Evolutionary conservation across 2,888 invertebrate species (phyloP), one percentile per base, ranked within the genome.

Genomic region (Lissonota sp.): DNA sequence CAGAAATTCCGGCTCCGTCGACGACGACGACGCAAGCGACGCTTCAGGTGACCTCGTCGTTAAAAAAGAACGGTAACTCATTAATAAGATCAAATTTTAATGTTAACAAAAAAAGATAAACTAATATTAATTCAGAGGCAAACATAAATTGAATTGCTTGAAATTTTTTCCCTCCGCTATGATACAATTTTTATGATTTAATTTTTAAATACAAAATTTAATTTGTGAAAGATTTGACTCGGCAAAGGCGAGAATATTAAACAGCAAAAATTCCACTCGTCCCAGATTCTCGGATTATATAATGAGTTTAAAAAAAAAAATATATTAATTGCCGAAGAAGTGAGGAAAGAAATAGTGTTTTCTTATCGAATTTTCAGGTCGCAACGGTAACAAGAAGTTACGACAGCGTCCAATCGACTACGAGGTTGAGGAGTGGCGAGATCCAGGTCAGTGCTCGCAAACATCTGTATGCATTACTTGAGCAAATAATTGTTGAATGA

Each of bases 1-100:
- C 94, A 97, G 97, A 97, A 95, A 97, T 97, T 93, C 96, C 97
- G 58, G 96, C 97, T 37, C 97, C 97, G 46, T 97, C 97, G 42
- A 97, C 97, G 82, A 95, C 97, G 78, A 95, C 96, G 46, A 94
- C 94, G 81, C 94, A 94, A 44, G 93, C 93, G 62, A 93, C 94
- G 58, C 93, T 93, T 89, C 94, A 94, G 88, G 93, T 94, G 42
- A 94, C 95, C 73, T 93, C 94, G 85, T 93, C 94, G 60, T 93
- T 94, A 83, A 95, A 93, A 91, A 96, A 95, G 93, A 95, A 95
- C 94, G 95, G 95, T 95, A 94, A 92, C 88, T 70, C 60, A 42
- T 12, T 4, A n/a, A n/a, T n/a, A n/a, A n/a, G n/a, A n/a, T n/a
- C n/a, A n/a, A n/a, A n/a, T n/a, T n/a, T n/a, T n/a, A n/a, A n/a